phyloP scores from a whole-genome alignment of 2,113 vertebrate species.

The Mustela nigripes region DNA sequence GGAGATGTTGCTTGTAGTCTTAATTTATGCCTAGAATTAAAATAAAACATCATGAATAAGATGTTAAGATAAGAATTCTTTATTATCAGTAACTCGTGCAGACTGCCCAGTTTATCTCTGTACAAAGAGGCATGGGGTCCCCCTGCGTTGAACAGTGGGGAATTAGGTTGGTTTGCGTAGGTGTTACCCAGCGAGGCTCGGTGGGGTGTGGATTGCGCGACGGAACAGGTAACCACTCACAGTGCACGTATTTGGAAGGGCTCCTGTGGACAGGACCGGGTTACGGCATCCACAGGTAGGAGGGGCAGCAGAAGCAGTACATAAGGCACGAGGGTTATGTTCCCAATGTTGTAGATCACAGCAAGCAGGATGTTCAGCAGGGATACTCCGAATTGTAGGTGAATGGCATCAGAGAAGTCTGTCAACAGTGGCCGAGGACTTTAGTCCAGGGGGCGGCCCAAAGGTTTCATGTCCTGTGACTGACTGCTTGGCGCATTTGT shows the following conservation, averaged over 20 bases:
- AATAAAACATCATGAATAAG: neutral
- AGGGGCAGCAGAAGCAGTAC: neutral
- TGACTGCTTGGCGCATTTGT: neutral
- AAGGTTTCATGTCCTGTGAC: neutral
- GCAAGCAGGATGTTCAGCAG: neutral
- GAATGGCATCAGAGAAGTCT: neutral
- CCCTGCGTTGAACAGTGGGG: neutral
- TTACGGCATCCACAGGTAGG: neutral
- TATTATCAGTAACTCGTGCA: neutral
- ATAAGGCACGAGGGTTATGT: neutral
- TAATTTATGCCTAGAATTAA: slow-evolving; percentile 2
- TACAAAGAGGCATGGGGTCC: neutral
- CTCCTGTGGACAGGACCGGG: neutral
- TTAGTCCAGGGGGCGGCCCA: neutral
- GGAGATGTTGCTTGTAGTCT: neutral
- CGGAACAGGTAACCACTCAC: neutral
- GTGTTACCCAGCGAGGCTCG: neutral
- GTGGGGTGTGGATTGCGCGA: neutral
- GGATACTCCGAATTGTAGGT: neutral
- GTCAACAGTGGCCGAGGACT: neutral
- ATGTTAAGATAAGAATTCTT: neutral
- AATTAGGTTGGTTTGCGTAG: neutral
- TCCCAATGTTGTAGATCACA: neutral
- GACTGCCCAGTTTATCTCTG: neutral
- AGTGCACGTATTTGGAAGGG: neutral